Conservation (phyloP, 1,140 invertebrate genomes). For the Leptestheria dahalacensis region DNA sequence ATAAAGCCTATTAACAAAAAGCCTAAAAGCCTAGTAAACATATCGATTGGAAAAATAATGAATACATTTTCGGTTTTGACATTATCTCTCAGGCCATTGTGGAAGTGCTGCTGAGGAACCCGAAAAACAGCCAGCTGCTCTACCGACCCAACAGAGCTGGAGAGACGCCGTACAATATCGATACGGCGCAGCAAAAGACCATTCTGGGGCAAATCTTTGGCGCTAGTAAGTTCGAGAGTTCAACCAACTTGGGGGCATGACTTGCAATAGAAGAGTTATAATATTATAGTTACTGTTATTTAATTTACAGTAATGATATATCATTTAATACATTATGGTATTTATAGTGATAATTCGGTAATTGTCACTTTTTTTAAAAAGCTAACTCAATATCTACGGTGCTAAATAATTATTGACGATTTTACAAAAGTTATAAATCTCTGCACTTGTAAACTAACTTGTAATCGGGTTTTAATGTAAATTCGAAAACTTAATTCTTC, state of each 20-base stretch:
- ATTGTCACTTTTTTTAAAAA: too few relatives aligned
- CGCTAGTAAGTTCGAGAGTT: constrained; percentile 66
- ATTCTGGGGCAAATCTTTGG: constrained; percentile 92
- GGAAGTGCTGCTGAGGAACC: constrained; percentile 84
- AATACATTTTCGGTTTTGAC: constrained; percentile 8
- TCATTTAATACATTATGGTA: too few relatives aligned
- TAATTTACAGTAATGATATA: too few relatives aligned
- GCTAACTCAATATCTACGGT: too few relatives aligned
- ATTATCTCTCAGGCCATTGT: constrained; percentile 46
- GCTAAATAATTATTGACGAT: too few relatives aligned
- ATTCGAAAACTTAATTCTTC: background rate
- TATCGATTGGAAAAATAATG: constrained; percentile 7
- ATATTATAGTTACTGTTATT: too few relatives aligned
- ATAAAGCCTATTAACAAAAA: too few relatives aligned
- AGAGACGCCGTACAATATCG: constrained; percentile 96
- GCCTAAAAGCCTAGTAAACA: background rate
- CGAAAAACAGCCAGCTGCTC: constrained; percentile 86
- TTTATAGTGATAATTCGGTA: too few relatives aligned
- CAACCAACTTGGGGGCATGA: too few relatives aligned
- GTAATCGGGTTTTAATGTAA: constrained; percentile 6
- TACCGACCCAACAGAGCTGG: constrained; percentile 89
- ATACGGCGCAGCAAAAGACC: constrained; percentile 82
- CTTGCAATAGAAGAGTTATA: too few relatives aligned
- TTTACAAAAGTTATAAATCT: too few relatives aligned
- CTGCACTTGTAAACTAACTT: too few relatives aligned